Base-by-base conservation (phyloP, 2,888 invertebrate species). In the Ellobium chinense region DNA sequence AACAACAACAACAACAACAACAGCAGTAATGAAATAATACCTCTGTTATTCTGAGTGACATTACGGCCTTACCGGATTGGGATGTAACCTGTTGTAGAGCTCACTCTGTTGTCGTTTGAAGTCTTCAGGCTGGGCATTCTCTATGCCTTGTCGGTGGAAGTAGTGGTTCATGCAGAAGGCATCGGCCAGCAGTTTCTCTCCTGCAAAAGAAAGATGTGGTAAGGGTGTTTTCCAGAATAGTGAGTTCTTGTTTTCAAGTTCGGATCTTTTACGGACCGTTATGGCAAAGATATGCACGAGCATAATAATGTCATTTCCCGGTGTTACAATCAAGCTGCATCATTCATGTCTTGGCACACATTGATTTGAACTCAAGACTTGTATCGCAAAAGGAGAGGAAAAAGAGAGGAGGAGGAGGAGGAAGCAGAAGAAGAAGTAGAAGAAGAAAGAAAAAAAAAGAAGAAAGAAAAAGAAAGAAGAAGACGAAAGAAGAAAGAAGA, bases 41-140 rank as follows among this genome's bases (percentile, higher is more conserved):
- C 9, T 54, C 9, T 9, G 12, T 14, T 14, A 9, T 54, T 58
- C 58, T 58, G n/a, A 24, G n/a, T 58, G n/a, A 24, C 58, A n/a
- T n/a, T n/a, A 5, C 24, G 18, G 14, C 27, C 88, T 83, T 85
- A 92, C 92, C 5, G 87, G 87, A 58, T 86, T 82, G 12, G 92
- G 92, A 65, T 91, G 88, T 14, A 92, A 86, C 74, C 87, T 89
- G 76, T 90, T 87, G 84, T 89, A 92, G 27, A 92, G 85, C 2
- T 87, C 83, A 80, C 92, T 92, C 85, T 92, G 92, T 58, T 89
- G 88, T 21, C 92, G 82, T 54, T 88, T 74, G 86, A 91, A 92
- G 84, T 84, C 58, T 78, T 81, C n/a, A 80, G 82, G 78, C 21
- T 31, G 3, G 27, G 2, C 18, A 27, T 24, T 65, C n/a, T 56